A percentile compares a stretch with the other conserved stretches of the same genome.
phyloP scores from a whole-genome alignment of 2,797 vertebrate species.

The Sebastes baramenuke region DNA sequence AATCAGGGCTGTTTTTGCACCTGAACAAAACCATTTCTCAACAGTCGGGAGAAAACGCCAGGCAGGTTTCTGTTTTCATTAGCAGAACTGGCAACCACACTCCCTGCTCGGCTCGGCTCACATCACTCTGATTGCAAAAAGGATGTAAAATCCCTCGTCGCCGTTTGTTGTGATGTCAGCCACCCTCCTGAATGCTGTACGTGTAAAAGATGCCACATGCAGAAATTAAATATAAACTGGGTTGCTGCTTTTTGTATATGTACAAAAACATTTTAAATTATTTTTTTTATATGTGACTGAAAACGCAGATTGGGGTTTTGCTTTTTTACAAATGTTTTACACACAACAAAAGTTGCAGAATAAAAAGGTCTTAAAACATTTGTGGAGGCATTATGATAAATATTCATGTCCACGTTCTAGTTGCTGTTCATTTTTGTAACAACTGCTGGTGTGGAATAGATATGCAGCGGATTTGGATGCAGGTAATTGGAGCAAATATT shows the following conservation, averaged over 20 bases:
- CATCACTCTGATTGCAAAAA: constrained; percentile 14
- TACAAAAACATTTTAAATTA: not conserved
- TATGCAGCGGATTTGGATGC: constrained; percentile 2
- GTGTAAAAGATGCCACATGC: not conserved
- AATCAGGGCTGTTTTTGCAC: constrained; percentile 44
- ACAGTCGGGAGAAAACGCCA: constrained; percentile 1
- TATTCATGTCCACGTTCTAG: not conserved
- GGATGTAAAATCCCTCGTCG: constrained; percentile 9
- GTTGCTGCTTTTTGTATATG: not conserved
- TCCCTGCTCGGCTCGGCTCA: constrained; percentile 16
- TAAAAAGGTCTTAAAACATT: not conserved
- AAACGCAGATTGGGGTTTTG: not conserved
- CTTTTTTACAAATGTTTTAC: not conserved
- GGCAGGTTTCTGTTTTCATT: constrained; percentile 56
- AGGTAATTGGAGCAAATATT: constrained; percentile 21
- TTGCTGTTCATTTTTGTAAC: constrained; percentile 7
- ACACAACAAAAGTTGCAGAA: not conserved
- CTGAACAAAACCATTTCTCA: constrained; percentile 51
- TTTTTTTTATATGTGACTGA: not conserved
- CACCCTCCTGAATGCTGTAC: not conserved
- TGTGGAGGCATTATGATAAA: not conserved
- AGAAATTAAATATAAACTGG: constrained; percentile 10
- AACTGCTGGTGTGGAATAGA: constrained; percentile 5
- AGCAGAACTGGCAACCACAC: constrained; percentile 30
- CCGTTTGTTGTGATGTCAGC: constrained; percentile 15